Percentiles rank a stretch among this genome's conserved stretches.
Evolutionary conservation across 2,113 vertebrate species (phyloP).

Genomic region (Macquaria ambigua): DNA sequence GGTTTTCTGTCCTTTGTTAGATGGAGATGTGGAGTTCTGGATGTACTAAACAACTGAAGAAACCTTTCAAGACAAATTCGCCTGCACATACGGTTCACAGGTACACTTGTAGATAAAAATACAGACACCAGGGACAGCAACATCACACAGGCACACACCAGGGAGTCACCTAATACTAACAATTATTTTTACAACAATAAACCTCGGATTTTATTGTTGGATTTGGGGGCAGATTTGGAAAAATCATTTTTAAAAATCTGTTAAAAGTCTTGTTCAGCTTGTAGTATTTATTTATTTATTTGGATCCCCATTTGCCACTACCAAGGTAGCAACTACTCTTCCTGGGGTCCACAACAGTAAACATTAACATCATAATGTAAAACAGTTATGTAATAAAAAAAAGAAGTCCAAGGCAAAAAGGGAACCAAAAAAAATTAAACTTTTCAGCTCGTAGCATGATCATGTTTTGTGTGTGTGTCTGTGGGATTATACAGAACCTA

Average conservation of each 20-base stretch:
- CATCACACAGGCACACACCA: neutral
- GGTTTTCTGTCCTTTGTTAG: neutral
- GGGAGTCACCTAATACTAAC: neutral
- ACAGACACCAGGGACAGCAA: neutral
- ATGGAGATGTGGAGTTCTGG: neutral
- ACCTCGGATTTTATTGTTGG: neutral
- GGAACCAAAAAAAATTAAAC: too few relatives aligned
- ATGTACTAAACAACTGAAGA: neutral
- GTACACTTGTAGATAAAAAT: neutral
- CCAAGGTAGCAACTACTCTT: too few relatives aligned
- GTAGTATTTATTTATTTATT: too few relatives aligned
- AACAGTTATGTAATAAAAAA: too few relatives aligned
- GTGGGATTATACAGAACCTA: neutral
- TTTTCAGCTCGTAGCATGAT: neutral
- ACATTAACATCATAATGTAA: too few relatives aligned
- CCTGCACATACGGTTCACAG: neutral
- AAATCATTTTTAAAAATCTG: neutral
- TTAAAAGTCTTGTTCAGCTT: neutral
- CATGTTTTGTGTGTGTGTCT: neutral
- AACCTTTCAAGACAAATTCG: neutral
- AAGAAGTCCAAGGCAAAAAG: too few relatives aligned
- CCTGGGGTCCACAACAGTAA: too few relatives aligned
- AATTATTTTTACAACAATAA: neutral
- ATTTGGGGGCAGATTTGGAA: neutral
- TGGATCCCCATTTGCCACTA: too few relatives aligned